Percentiles rank a stretch among this genome's conserved stretches.
Evolutionary conservation across 2,888 invertebrate species (phyloP).

Genomic region (Tetheella fluctuosa): DNA sequence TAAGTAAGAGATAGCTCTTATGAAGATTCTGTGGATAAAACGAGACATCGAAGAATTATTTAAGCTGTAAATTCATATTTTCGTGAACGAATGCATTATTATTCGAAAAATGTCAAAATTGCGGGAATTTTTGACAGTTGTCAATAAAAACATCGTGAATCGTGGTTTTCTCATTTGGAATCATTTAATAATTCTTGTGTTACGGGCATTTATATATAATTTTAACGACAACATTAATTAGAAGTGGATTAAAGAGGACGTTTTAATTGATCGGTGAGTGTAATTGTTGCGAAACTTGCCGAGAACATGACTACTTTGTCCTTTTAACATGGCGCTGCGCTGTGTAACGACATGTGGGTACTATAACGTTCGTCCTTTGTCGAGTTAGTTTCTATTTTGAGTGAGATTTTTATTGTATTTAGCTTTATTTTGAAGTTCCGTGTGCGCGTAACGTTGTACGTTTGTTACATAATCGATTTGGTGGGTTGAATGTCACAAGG

Average conservation of each 20-base stretch:
- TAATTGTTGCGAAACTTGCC: slow-evolving; percentile 46
- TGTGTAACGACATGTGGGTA: slow-evolving; percentile 76
- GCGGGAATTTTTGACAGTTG: slow-evolving; percentile 80
- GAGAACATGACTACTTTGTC: slow-evolving; percentile 53
- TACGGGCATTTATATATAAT: slow-evolving; percentile 32
- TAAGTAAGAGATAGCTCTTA: no score
- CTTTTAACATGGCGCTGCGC: slow-evolving; percentile 77
- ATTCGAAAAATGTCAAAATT: slow-evolving; percentile 64
- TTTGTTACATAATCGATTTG: slow-evolving; percentile 63
- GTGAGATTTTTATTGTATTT: slow-evolving; percentile 46
- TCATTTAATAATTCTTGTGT: slow-evolving; percentile 43
- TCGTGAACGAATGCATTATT: slow-evolving; percentile 24
- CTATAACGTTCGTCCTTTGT: slow-evolving; percentile 74
- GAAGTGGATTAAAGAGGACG: slow-evolving; percentile 39
- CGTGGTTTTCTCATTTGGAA: slow-evolving; percentile 54
- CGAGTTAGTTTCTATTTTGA: slow-evolving; percentile 60
- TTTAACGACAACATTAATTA: slow-evolving; percentile 28
- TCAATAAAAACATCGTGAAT: slow-evolving; percentile 77
- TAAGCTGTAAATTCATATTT: background rate
- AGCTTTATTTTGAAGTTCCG: slow-evolving; percentile 47
- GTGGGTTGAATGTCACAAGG: slow-evolving; percentile 58
- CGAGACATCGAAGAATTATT: background rate
- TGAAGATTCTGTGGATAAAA: no score
- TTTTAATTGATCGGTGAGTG: slow-evolving; percentile 65
- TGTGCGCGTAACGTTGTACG: slow-evolving; percentile 55